phyloP scores from a whole-genome alignment of 2,888 invertebrate genomes.

The Chaetogeoica ovagalla region DNA sequence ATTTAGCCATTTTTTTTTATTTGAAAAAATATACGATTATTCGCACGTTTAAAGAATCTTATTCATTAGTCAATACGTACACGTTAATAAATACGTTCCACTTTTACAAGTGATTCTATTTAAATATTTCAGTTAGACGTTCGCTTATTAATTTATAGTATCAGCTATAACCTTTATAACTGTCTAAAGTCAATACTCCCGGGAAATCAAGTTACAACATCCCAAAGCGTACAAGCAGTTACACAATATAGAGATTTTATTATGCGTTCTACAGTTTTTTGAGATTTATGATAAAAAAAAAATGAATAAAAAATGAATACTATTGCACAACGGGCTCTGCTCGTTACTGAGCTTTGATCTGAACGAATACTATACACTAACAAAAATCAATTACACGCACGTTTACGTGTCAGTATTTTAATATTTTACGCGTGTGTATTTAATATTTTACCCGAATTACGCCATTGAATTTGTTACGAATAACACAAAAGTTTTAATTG shows the following conservation, averaged over 20 bases:
- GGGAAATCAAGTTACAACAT: slow-evolving; percentile 18
- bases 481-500: no score
- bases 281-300: slow-evolving; percentile 9
- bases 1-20: no score
- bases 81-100: not conserved
- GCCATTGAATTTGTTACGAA: no score
- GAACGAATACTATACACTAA: not conserved
- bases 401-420: not conserved
- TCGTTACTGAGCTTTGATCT: not conserved
- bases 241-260: slow-evolving; percentile 20
- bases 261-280: not conserved
- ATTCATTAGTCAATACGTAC: not conserved
- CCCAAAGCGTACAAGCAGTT: not conserved
- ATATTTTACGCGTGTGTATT: not conserved
- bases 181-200: slow-evolving; percentile 22
- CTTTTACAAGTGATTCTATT: not conserved
- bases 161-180: slow-evolving; percentile 5
- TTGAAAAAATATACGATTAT: not conserved
- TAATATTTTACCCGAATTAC: not conserved
- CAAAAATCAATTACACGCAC: not conserved
- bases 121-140: slow-evolving; percentile 5
- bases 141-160: slow-evolving; percentile 16
- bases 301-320: no score
- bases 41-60: not conserved
- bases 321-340: not conserved